Base-by-base conservation (phyloP, 2,888 invertebrate genomes). In the Julus scanicus region DNA sequence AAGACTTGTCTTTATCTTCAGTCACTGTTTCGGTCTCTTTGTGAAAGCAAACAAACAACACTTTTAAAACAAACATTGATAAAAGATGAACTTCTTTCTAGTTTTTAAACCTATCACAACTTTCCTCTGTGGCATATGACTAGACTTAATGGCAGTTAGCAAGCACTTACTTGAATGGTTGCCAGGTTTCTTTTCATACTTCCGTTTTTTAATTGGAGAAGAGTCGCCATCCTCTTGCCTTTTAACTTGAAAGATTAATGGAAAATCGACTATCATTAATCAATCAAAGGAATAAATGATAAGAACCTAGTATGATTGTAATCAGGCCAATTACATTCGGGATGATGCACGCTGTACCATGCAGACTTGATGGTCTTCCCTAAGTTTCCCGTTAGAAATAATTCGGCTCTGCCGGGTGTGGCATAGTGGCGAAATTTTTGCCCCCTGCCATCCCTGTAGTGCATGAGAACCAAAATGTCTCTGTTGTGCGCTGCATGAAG, bases 301-400 rank as follows among this genome's bases (percentile, higher is more conserved):
- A 29, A 6, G 6, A 44, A 44, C 3, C 44, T 44, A 44, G 44
- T 29, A 29, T 6, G 20, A 71, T 71, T 20, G 17, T 20, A 8
- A 29, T 6, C 20, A 11, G 9, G 29, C 5, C 9, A 20, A 8
- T 84, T 84, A 84, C 84, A 40, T 84, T 84, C 84, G 8, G 84
- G 48, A 84, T 84, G 48, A 84, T 84, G 40, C 40, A 48, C 48
- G 84, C 20, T 17, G 20, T n/a, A 15, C 88, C 88, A 88, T 13
- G 88, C 84, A 53, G 86, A 86, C n/a, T 44, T 85, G 37, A 88
- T 88, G 84, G 88, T 37, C 5, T 5, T 39, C 15, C 88, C 88
- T 15, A 88, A n/a, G 4, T 48, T 49, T 6, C 88, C 85, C 1
- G 44, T n/a, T 6, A 88, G 37, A 29, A 88, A 85, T 44, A 44